A percentile compares a stretch with the other conserved stretches of the same genome.
phyloP scores from a whole-genome alignment of 2,888 invertebrate genomes.

The Eudasyphora cyanicolor region DNA sequence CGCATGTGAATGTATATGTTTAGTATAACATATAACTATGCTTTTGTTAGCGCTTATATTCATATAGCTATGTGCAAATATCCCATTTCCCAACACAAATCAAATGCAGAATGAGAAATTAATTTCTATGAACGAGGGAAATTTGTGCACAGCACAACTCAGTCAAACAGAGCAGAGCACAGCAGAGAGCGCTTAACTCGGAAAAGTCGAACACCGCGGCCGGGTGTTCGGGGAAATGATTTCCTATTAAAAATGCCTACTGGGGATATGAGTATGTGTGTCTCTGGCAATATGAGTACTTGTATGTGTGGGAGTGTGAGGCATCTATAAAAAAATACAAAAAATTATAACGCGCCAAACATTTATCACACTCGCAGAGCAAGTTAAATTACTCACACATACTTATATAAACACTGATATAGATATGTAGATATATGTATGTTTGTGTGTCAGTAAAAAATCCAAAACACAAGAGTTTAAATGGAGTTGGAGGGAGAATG shows the following conservation, averaged over 20 bases:
- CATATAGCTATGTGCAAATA: not conserved
- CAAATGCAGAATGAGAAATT: slow-evolving; percentile 28
- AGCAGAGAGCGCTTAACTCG: no score
- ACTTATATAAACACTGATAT: not conserved
- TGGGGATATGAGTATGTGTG: not conserved
- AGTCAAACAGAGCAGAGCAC: not conserved
- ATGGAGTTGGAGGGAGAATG: not conserved
- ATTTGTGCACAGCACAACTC: slow-evolving; percentile 18
- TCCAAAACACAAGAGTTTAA: not conserved
- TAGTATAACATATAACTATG: not conserved
- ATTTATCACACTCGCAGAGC: slow-evolving; percentile 19
- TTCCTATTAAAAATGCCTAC: slow-evolving; percentile 24
- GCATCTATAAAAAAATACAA: not conserved
- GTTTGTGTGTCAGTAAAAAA: not conserved
- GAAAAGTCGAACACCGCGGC: not conserved
- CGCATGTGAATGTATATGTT: slow-evolving; percentile 1
- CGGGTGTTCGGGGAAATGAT: slow-evolving; percentile 7
- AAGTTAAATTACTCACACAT: not conserved
- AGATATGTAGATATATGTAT: not conserved
- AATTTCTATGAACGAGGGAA: slow-evolving; percentile 10
- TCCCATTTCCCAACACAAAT: not conserved
- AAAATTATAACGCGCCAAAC: slow-evolving; percentile 23
- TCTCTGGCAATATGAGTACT: not conserved
- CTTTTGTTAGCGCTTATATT: not conserved
- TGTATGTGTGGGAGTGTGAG: not conserved